Base-by-base conservation (phyloP, 1,140 invertebrate genomes). In the Battus philenor region DNA sequence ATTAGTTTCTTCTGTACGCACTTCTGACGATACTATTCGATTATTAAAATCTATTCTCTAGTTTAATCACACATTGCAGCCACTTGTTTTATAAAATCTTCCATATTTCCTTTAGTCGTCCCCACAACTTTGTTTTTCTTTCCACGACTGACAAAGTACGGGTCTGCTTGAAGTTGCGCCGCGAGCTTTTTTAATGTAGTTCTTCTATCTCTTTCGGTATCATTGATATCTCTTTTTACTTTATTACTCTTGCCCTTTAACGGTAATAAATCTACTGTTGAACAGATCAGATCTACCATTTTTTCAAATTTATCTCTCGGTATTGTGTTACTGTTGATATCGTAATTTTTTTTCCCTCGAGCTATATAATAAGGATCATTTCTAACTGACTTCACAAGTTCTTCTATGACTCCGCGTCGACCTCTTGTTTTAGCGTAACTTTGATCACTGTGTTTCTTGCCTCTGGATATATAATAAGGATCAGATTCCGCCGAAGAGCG, bases 301-400 rank as follows among this genome's bases (percentile, higher is more conserved):
- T 74, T 84, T 2, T 43, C 7, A 34, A 69, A 58, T 18, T 68
- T 51, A 1, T 66, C 58, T 8, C 48, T 47, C 16, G 11, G 32
- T 11, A 49, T 30, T 1, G 64, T 68, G n/a, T n/a, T n/a, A n/a
- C n/a, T n/a, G n/a, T n/a, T n/a, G n/a, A n/a, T n/a, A n/a, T n/a
- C n/a, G n/a, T n/a, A n/a, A n/a, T n/a, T 51, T 38, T 80, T 85
- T 51, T 85, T 85, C 15, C 81, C 81, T 60, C 81, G 55, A 0
- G 76, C 77, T 29, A 83, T 82, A 38, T 80, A 82, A 54, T 65
- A 85, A n/a, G 81, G 81, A 56, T 85, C 81, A 24, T 80, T 79
- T 12, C 75, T 56, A 5, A 85, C 72, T 1, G 75, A 77, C 60
- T 82, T 82, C 0, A 82, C 68, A 7, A 85, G 59, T 38, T 85